Percentiles rank a stretch among this genome's conserved stretches.
Evolutionary conservation across 1,140 invertebrate species (phyloP).

Genomic region (Sweltsa coloradensis): DNA sequence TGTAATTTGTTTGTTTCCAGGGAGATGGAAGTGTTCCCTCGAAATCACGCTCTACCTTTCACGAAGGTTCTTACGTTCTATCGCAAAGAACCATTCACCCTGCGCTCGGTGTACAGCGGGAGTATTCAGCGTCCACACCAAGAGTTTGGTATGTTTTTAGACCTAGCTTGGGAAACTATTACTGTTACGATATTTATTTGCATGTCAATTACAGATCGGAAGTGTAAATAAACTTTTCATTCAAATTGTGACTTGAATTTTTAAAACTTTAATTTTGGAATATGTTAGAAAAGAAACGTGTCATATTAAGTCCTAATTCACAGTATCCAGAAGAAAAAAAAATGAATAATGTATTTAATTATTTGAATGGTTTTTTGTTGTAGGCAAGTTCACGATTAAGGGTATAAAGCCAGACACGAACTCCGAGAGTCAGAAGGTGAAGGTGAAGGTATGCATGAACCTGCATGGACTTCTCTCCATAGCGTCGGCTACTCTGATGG

Average conservation of each 20-base stretch:
- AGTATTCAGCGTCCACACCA: conserved; percentile 58
- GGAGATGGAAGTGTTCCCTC: conserved; percentile 69
- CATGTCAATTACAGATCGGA: too few relatives aligned
- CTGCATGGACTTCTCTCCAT: conserved; percentile 84
- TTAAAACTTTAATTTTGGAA: too few relatives aligned
- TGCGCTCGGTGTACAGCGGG: conserved; percentile 70
- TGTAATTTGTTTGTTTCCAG: conserved; percentile 30
- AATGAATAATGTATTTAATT: too few relatives aligned
- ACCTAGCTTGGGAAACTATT: too few relatives aligned
- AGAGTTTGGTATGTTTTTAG: too few relatives aligned
- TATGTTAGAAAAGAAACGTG: too few relatives aligned
- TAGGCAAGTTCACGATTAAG: conserved; percentile 5
- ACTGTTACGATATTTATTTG: too few relatives aligned
- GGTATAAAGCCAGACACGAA: conserved; percentile 76
- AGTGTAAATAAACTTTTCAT: too few relatives aligned
- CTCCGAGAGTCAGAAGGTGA: conserved; percentile 84
- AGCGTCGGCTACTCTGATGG: conserved; percentile 69
- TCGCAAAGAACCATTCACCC: conserved; percentile 70
- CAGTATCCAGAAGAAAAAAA: background rate
- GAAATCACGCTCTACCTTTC: conserved; percentile 81
- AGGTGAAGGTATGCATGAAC: conserved; percentile 90
- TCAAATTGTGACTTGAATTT: too few relatives aligned
- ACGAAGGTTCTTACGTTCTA: conserved; percentile 91
- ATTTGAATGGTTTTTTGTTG: too few relatives aligned
- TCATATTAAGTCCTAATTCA: too few relatives aligned